A percentile compares a stretch with the other conserved stretches of the same genome.
phyloP scores from a whole-genome alignment of 2,113 vertebrate genomes.

The Mandrillus leucophaeus region DNA sequence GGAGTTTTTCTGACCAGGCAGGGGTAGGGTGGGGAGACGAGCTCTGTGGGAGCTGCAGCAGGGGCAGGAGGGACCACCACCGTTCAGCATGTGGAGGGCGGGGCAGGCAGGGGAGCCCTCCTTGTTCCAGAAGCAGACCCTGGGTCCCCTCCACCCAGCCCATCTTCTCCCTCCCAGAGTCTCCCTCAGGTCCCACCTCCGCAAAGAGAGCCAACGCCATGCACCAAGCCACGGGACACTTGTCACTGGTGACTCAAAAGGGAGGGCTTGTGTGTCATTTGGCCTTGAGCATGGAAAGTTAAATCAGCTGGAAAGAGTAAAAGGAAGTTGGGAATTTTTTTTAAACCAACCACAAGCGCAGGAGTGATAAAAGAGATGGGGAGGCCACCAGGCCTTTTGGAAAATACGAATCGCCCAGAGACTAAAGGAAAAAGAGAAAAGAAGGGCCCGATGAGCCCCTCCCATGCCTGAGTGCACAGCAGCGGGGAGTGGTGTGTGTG shows the following conservation, averaged over 20 bases:
- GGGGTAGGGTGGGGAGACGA: accelerated
- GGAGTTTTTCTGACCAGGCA: neutral
- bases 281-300: slow-evolving; percentile 68
- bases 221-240: accelerated
- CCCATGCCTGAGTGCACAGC: neutral
- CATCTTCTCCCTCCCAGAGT: neutral
- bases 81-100: accelerated
- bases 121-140: neutral
- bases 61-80: neutral
- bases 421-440: neutral
- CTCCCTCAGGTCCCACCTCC: neutral
- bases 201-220: accelerated
- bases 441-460: neutral
- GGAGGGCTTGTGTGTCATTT: slow-evolving; percentile 37
- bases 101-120: neutral
- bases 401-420: slow-evolving; percentile 7
- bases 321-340: slow-evolving; percentile 52
- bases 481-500: neutral
- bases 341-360: neutral
- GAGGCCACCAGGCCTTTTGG: neutral
- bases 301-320: slow-evolving; percentile 63
- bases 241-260: neutral
- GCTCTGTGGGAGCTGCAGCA: accelerated
- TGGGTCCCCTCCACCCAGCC: neutral
- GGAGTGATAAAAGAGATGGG: neutral